Evolutionary conservation across 2,797 vertebrate species (phyloP).

Genomic region (Etheostoma perlongum): DNA sequence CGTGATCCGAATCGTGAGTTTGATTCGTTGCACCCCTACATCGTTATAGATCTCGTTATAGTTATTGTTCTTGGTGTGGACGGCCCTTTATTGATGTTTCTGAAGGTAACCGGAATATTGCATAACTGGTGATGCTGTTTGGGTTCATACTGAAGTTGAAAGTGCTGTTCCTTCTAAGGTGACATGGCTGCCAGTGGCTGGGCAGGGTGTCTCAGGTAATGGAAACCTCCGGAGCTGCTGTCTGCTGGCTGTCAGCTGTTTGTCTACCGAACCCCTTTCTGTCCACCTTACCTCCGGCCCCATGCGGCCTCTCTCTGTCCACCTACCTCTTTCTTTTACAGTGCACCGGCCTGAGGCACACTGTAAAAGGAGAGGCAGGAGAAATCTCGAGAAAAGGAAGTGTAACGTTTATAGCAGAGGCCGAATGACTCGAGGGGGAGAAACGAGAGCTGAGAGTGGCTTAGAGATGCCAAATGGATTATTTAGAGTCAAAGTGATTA

Average conservation of each 20-base stretch:
- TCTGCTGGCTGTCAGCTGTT: slow-evolving; percentile 74
- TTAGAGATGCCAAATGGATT: slow-evolving; percentile 36
- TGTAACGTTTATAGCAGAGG: slow-evolving; percentile 12
- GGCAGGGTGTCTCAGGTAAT: slow-evolving; percentile 81
- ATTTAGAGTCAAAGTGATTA: slow-evolving; percentile 36
- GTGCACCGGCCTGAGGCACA: not conserved
- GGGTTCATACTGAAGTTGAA: slow-evolving; percentile 81
- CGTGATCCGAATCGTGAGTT: no score
- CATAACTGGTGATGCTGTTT: slow-evolving; percentile 75
- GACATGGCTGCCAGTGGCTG: slow-evolving; percentile 71
- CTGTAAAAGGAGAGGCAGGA: not conserved
- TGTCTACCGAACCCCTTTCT: slow-evolving; percentile 55
- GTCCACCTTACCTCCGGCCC: slow-evolving; percentile 59
- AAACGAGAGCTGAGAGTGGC: slow-evolving; percentile 22
- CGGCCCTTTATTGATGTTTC: slow-evolving; percentile 39
- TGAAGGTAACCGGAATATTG: slow-evolving; percentile 77
- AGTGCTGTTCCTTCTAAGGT: slow-evolving; percentile 84
- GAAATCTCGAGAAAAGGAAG: slow-evolving; percentile 26
- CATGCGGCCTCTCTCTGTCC: slow-evolving; percentile 47
- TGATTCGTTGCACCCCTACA: no score
- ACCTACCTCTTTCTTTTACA: slow-evolving; percentile 17
- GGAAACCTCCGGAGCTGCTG: slow-evolving; percentile 81
- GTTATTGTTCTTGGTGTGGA: no score
- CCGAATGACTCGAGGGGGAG: not conserved
- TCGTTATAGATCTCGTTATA: no score